phyloP scores from a whole-genome alignment of 2,113 vertebrate species.

The Crypturellus undulatus region DNA sequence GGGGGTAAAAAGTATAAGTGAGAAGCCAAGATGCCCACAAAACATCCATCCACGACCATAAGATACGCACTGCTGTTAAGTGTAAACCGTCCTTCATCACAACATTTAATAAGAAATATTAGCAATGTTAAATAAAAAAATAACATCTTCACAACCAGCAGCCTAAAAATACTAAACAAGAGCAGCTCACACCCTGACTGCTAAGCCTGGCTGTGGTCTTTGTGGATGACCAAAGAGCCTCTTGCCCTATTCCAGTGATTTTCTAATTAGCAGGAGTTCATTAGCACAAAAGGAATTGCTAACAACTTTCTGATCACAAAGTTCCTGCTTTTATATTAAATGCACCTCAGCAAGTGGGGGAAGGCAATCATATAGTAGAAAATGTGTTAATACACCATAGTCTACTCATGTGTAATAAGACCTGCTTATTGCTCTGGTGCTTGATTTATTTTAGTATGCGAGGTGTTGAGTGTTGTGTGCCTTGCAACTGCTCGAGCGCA shows the following conservation, averaged over 20 bases:
- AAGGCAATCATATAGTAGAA: conserved; percentile 28
- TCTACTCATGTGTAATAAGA: neutral
- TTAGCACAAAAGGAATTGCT: conserved; percentile 19
- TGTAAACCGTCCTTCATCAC: neutral
- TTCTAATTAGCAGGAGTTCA: conserved; percentile 13
- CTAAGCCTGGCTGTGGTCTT: neutral
- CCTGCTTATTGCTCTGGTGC: conserved; percentile 27
- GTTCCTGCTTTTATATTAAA: conserved; percentile 2
- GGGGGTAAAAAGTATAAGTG: neutral
- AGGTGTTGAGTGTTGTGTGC: neutral
- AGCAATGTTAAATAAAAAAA: neutral
- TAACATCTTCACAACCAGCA: neutral
- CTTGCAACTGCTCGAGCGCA: conserved; percentile 65
- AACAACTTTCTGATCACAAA: conserved; percentile 34
- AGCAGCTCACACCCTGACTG: neutral
- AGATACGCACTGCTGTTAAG: neutral
- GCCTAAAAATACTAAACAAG: neutral
- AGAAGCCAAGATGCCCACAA: neutral
- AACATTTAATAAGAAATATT: neutral
- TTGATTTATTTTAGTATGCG: conserved; percentile 65
- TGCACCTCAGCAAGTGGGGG: neutral
- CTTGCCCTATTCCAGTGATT: neutral
- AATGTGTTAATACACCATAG: conserved; percentile 36
- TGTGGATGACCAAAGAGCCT: neutral
- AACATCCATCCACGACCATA: neutral